Evolutionary conservation across 2,797 vertebrate species (phyloP).

Genomic region (Crypturellus tataupa): DNA sequence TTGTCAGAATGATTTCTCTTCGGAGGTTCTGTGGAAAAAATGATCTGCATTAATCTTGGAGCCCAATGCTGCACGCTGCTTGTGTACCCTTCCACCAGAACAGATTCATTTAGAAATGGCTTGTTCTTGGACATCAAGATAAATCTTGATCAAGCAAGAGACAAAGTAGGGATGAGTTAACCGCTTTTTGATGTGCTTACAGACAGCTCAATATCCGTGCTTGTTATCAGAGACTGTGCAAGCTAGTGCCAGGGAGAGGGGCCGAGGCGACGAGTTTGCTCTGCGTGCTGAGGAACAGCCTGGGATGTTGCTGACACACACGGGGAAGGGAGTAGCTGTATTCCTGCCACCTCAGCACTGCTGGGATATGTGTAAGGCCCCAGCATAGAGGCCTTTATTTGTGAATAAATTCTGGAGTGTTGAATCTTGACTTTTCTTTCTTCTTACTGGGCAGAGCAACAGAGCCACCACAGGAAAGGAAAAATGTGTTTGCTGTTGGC

Average conservation of each 20-base stretch:
- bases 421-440: not conserved
- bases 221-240: not conserved
- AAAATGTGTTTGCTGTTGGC: not conserved
- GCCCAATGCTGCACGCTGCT: not conserved
- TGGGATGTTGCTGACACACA: not conserved
- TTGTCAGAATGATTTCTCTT: conserved; percentile 62
- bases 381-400: not conserved
- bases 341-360: accelerated
- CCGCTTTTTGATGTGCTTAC: not conserved
- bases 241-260: not conserved
- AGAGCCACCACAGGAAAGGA: not conserved
- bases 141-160: conserved; percentile 13
- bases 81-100: not conserved
- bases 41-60: not conserved
- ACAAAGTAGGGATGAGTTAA: not conserved
- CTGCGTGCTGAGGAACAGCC: not conserved
- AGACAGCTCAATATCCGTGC: not conserved
- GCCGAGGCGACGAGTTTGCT: not conserved
- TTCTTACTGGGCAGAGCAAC: not conserved
- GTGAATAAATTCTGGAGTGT: not conserved
- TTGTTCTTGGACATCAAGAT: not conserved
- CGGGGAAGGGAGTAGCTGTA: accelerated
- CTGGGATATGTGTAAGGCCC: not conserved
- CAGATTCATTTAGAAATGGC: not conserved
- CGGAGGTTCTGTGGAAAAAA: not conserved